Evolutionary conservation across 1,140 invertebrate genomes (phyloP).

Genomic region (Eciton burchellii): DNA sequence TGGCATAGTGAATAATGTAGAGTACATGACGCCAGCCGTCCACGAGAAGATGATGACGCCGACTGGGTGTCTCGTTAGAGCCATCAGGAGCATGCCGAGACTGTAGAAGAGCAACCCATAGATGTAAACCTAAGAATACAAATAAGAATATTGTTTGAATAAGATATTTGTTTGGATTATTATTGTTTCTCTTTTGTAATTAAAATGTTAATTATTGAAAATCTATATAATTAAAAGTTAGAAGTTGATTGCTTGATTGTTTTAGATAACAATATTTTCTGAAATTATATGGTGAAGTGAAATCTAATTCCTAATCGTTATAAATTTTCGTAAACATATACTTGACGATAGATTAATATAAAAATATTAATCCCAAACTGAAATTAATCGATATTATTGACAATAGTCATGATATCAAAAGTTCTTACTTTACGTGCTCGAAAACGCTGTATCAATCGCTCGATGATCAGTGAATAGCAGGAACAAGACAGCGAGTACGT

Average conservation of each 20-base stretch:
- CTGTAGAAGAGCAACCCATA: constrained; percentile 96
- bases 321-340: too few relatives aligned
- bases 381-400: neutral
- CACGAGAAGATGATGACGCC: constrained; percentile 96
- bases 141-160: neutral
- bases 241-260: too few relatives aligned
- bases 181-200: neutral
- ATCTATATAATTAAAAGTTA: too few relatives aligned
- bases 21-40: constrained; percentile 98
- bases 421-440: constrained; percentile 39
- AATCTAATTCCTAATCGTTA: too few relatives aligned
- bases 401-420: neutral
- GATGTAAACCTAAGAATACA: constrained; percentile 90
- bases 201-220: neutral
- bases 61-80: constrained; percentile 90
- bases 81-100: constrained; percentile 95
- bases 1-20: constrained; percentile 98
- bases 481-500: constrained; percentile 98
- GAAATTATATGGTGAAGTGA: too few relatives aligned
- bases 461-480: constrained; percentile 95
- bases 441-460: constrained; percentile 93
- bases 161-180: neutral
- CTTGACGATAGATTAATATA: neutral
- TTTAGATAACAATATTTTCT: too few relatives aligned
- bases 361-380: neutral